A percentile compares a stretch with the other conserved stretches of the same genome.
Evolutionary conservation across 2,113 vertebrate species (phyloP).

Genomic region (Eulacestoma nigropectus): DNA sequence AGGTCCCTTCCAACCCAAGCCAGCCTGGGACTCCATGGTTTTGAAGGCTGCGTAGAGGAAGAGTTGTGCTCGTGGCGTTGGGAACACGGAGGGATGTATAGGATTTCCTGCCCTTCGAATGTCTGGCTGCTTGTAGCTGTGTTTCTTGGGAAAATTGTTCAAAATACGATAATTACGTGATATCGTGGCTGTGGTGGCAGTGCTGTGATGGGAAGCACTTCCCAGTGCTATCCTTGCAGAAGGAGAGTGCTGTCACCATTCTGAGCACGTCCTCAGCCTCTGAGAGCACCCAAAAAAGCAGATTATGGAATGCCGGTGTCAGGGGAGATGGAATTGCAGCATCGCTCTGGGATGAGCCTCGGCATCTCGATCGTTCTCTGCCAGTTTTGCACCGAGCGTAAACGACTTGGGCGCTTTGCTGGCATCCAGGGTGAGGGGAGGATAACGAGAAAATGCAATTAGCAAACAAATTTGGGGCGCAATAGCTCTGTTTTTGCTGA

Average conservation of each 20-base stretch:
- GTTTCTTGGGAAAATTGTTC: fast-evolving
- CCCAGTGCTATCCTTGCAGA: fast-evolving
- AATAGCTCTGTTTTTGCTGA: fast-evolving
- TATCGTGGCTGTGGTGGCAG: fast-evolving
- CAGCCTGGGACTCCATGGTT: fast-evolving
- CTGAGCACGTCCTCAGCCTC: neutral
- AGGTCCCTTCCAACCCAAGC: neutral
- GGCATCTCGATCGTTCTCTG: neutral
- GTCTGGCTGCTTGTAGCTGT: fast-evolving
- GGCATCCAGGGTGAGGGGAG: neutral
- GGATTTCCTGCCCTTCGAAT: fast-evolving
- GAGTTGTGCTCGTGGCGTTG: neutral
- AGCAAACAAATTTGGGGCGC: neutral
- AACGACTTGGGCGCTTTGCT: neutral
- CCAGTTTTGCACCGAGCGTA: fast-evolving
- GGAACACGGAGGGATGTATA: fast-evolving
- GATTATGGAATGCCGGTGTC: fast-evolving
- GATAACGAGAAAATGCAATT: neutral
- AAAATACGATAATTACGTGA: fast-evolving
- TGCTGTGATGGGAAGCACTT: neutral
- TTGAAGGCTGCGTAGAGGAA: fast-evolving
- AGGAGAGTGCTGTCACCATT: neutral
- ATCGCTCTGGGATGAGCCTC: neutral
- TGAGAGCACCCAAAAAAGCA: neutral
- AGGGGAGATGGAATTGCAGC: neutral